Evolutionary conservation across 2,888 invertebrate genomes (phyloP).

Genomic region (Allolobophora icterica): DNA sequence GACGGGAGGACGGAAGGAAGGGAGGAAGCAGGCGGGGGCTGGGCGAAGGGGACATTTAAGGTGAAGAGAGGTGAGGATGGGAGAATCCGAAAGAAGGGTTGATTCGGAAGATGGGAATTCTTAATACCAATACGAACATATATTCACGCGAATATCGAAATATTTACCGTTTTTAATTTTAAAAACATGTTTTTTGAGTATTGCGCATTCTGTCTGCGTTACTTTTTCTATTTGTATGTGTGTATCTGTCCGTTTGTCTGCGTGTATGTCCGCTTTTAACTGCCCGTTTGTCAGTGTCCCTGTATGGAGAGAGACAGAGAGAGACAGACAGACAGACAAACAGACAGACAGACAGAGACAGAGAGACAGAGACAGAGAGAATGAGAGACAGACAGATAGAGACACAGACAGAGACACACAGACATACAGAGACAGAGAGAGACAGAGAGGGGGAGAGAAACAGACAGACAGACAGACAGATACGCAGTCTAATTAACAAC

Average conservation of each 20-base stretch:
- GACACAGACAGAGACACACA: not conserved
- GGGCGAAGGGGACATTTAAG: not conserved
- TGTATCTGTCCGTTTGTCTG: not conserved
- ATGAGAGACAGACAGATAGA: not conserved
- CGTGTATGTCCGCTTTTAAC: not conserved
- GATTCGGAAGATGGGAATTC: not conserved
- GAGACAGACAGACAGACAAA: too few relatives aligned
- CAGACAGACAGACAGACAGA: too few relatives aligned
- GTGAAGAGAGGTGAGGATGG: not conserved
- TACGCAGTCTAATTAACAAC: not conserved
- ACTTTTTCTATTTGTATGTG: not conserved
- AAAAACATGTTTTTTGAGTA: not conserved
- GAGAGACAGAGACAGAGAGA: too few relatives aligned
- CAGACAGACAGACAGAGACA: not conserved
- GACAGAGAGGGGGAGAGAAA: not conserved
- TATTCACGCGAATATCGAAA: not conserved
- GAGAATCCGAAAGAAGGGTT: not conserved
- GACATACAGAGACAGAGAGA: not conserved
- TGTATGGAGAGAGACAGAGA: not conserved
- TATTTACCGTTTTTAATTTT: not conserved
- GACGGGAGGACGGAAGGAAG: not conserved
- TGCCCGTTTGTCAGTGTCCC: not conserved
- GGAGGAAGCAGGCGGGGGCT: not conserved
- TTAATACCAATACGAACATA: not conserved
- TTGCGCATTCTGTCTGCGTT: too few relatives aligned